phyloP scores from a whole-genome alignment of 2,113 vertebrate species.

The Neopipo cinnamomea region DNA sequence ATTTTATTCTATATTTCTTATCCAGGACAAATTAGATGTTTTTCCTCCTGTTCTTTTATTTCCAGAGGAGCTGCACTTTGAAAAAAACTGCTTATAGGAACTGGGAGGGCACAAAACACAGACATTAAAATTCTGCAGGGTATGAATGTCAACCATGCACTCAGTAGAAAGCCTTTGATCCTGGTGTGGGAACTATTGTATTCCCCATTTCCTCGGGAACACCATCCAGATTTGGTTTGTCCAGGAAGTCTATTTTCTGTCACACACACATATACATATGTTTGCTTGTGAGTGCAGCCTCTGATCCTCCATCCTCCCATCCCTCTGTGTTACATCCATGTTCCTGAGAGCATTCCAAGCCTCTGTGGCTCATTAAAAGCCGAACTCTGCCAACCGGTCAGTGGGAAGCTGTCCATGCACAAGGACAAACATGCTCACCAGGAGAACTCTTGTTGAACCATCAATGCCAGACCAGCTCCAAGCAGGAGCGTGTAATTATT shows the following conservation, averaged over 20 bases:
- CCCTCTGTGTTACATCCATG: not conserved
- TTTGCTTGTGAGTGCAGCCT: not conserved
- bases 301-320: not conserved
- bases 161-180: not conserved
- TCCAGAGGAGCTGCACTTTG: not conserved
- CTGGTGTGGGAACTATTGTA: not conserved
- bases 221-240: not conserved
- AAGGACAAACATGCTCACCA: not conserved
- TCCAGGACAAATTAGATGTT: not conserved
- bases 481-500: not conserved
- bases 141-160: not conserved
- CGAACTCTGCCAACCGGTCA: not conserved
- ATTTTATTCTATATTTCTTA: not conserved
- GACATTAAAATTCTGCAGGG: not conserved
- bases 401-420: not conserved
- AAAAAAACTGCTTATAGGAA: not conserved
- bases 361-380: not conserved
- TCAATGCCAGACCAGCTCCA: not conserved
- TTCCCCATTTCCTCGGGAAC: not conserved
- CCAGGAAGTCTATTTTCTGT: not conserved
- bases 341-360: not conserved
- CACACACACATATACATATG: rapidly evolving
- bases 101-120: not conserved
- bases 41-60: not conserved
- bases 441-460: not conserved